Conservation (phyloP, 2,888 invertebrate genomes). For the Dugesia japonica region DNA sequence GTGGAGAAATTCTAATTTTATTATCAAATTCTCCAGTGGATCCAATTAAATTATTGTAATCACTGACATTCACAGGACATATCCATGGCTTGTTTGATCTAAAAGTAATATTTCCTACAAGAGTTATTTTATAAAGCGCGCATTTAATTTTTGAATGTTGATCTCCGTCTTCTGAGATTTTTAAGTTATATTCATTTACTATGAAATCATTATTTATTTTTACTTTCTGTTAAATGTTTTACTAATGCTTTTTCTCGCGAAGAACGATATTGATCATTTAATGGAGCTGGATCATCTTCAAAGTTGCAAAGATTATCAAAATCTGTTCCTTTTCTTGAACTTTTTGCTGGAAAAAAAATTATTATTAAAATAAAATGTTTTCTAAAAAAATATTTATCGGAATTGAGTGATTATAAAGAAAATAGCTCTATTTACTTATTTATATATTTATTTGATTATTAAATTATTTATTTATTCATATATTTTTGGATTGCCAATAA, state of each 20-base stretch:
- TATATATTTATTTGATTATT: no score
- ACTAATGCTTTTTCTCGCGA: conserved; percentile 9
- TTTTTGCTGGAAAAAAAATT: conserved; percentile 24
- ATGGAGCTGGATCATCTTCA: conserved; percentile 10
- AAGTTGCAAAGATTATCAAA: conserved; percentile 22
- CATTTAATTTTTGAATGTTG: conserved; percentile 20
- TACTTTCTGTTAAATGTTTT: not conserved
- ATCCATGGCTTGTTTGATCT: not conserved
- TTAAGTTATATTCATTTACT: not conserved
- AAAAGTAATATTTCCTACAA: conserved; percentile 22
- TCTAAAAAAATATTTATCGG: no score
- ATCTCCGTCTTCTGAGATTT: not conserved
- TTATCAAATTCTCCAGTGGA: conserved; percentile 31
- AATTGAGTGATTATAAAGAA: no score
- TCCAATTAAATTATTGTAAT: conserved; percentile 25
- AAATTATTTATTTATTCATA: no score
- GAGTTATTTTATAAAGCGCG: not conserved
- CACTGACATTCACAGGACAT: conserved; percentile 24
- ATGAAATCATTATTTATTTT: not conserved
- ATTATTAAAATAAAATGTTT: no score
- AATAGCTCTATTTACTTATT: no score
- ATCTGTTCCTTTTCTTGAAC: conserved; percentile 6
- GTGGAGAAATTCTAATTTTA: not conserved
- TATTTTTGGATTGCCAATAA: no score
- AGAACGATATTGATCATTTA: conserved; percentile 21